Conservation (phyloP, 2,797 vertebrate species). For the Gambusia yucatana region DNA sequence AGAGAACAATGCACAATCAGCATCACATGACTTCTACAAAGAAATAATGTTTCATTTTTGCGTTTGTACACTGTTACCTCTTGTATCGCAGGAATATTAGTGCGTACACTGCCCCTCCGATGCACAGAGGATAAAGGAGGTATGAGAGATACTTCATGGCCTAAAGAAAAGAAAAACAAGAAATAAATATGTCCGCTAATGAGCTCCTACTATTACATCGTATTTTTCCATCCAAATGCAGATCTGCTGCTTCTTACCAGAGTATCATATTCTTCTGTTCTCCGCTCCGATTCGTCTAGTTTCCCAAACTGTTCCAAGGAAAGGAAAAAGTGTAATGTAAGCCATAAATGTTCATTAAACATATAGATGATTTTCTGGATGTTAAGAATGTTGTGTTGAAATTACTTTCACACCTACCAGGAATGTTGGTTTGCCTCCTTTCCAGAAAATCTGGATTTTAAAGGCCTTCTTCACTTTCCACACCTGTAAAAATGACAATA, state of each 20-base stretch:
- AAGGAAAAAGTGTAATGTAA: neutral
- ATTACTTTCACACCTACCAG: conserved; percentile 60
- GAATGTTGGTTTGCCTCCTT: conserved; percentile 83
- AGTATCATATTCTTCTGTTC: conserved; percentile 94
- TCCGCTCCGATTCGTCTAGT: conserved; percentile 90
- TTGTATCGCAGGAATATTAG: conserved; percentile 94
- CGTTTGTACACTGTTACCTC: conserved; percentile 79
- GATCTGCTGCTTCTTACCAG: conserved; percentile 81
- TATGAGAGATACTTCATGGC: conserved; percentile 98
- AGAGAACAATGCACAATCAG: conserved; percentile 10
- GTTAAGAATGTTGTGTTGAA: neutral
- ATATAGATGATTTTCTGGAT: neutral
- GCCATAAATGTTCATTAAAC: too few species aligned
- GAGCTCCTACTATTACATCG: neutral
- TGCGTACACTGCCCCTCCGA: conserved; percentile 93
- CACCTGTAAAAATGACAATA: conserved; percentile 76
- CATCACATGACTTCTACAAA: neutral
- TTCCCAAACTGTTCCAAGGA: conserved; percentile 87
- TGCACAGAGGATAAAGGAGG: conserved; percentile 92
- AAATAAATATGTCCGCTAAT: neutral
- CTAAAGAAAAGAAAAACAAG: conserved; percentile 68
- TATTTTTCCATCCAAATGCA: neutral
- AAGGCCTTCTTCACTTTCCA: conserved; percentile 99
- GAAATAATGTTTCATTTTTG: neutral
- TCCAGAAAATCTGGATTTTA: conserved; percentile 92